A percentile compares a stretch with the other conserved stretches of the same genome.
phyloP scores from a whole-genome alignment of 2,797 vertebrate species.

The Cynodonichthys magdalenae region DNA sequence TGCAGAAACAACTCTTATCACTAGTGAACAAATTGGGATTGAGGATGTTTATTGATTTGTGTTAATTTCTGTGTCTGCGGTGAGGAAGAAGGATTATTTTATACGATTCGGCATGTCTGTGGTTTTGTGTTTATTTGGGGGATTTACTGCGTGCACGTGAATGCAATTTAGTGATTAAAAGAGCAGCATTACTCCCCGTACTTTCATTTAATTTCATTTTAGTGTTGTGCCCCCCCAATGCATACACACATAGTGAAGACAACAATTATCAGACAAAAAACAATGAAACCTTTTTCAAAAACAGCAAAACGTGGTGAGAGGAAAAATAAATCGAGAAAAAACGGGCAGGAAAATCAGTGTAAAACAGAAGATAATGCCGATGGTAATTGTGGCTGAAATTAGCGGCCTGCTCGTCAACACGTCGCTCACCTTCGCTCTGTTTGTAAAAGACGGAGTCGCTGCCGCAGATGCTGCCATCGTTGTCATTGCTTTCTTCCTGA shows the following conservation, averaged over 20 bases:
- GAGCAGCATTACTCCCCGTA: neutral
- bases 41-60: no score
- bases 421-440: conserved; percentile 88
- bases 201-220: neutral
- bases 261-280: conserved; percentile 33
- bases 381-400: conserved; percentile 26
- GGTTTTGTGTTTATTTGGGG: conserved; percentile 12
- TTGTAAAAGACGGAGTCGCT: conserved; percentile 93
- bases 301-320: neutral
- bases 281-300: conserved; percentile 26
- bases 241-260: neutral
- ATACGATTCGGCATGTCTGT: conserved; percentile 12
- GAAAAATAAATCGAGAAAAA: conserved; percentile 19
- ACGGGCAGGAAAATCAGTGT: neutral
- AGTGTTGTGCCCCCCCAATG: conserved; percentile 3
- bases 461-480: conserved; percentile 92
- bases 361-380: conserved; percentile 18
- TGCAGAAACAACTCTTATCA: no score
- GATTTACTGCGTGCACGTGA: conserved; percentile 11
- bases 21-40: no score
- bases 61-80: neutral
- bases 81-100: conserved; percentile 18
- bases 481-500: conserved; percentile 90
- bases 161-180: conserved; percentile 28
- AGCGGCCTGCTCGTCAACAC: neutral